Evolutionary conservation across 2,113 vertebrate genomes (phyloP), one percentile per base, ranked within the genome.

Genomic region (Falco punctatus): DNA sequence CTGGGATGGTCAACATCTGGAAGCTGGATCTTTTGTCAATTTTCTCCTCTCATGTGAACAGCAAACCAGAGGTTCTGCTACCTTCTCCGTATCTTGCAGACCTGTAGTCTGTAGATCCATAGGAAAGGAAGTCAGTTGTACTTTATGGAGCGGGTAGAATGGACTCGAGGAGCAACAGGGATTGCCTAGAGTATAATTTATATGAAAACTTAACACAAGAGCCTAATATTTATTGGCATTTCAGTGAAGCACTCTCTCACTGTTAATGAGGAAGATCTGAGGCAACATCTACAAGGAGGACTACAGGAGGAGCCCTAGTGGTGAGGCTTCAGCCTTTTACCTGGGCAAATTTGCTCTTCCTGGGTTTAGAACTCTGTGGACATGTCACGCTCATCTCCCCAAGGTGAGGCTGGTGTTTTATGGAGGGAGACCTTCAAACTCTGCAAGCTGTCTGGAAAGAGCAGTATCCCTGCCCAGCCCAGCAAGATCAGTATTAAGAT

Each of bases 121-220:
- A 51, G 65, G 11, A 58, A 59, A 38, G 21, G 11, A 79, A 73
- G 24, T 44, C 5, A 40, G 30, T 48, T 86, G 19, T 86, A 38
- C 6, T 66, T 86, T 8, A 35, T 52, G 57, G 28, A 69, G 28
- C 15, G 61, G 33, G 16, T 69, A 14, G 23, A 38, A 64, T 54
- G 48, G 20, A 38, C 28, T 62, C 38, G n/a, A 67, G 24, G 35
- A 78, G 28, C 32, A 22, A 11, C 6, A 48, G 26, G 33, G 26
- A 16, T 78, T 93, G 33, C 32, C 38, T 71, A n/a, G 21, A 27
- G 17, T 57, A 28, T 44, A 55, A 13, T 30, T 48, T 14, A 6
- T 11, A 13, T 27, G 38, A 62, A 90, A 58, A 70, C 10, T 40
- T 65, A 11, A 11, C 0, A 1, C 0, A 0, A 55, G 46, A 49